Evolutionary conservation across 2,888 invertebrate species (phyloP), one percentile per base, ranked within the genome.

Genomic region (Pristionchus japonicus): DNA sequence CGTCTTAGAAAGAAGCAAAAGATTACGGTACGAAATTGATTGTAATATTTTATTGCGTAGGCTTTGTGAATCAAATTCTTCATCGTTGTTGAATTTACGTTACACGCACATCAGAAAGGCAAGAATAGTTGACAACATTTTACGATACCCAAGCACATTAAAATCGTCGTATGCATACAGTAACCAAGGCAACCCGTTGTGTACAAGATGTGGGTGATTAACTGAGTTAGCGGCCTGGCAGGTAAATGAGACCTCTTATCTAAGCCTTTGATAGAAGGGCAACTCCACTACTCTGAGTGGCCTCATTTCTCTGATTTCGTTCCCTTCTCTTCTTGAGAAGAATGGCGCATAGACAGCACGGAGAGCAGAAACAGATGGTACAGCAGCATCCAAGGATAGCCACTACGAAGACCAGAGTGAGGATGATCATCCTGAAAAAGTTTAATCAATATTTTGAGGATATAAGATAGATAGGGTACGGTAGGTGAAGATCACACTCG

Each of bases 401-500:
- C 23, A 91, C 82, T 9, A 92, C 90, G 87, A 91, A 91, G 88
- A 91, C 57, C 15, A 92, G 88, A 11, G 91, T 92, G 86, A 92
- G 90, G 15, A 91, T 87, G 37, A 91, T 90, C 92, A 92, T 92
- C 91, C 92, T 92, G 90, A 87, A 92, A n/a, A 89, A n/a, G 34
- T n/a, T 34, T 23, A 31, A 47, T 49, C 20, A 67, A 23, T 27
- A 34, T 34, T 67, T 15, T 4, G n/a, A 4, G 17, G 67, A 67
- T 31, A 31, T 2, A 27, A 23, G 47, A 47, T 9, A 70, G 20
- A 3, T 0, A 1, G 20, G 17, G 37, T 23, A 70, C 34, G 37
- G 37, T 31, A 70, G 70, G 15, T n/a, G 27, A 27, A 27, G 70
- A 37, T 37, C 20, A 37, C 70, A 20, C 17, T 37, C 70, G 17